Conservation (phyloP, 1,140 invertebrate species). For the Dreissena rostriformis region DNA sequence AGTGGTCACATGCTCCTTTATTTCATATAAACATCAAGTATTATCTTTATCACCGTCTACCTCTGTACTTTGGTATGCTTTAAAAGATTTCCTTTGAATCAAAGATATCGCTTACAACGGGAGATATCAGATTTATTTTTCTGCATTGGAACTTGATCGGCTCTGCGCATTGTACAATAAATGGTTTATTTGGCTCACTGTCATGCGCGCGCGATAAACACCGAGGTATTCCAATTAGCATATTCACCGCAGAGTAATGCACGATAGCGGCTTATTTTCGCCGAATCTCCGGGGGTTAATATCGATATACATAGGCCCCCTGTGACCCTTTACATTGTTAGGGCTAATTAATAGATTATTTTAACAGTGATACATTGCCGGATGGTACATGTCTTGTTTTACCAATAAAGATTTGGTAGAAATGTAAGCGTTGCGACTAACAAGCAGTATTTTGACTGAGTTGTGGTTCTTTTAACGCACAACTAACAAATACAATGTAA, state of each 20-base stretch:
- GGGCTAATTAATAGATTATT: slow-evolving; percentile 52
- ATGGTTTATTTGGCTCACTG: slow-evolving; percentile 43
- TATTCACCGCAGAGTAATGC: not conserved
- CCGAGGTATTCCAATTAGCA: slow-evolving; percentile 45
- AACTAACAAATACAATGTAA: too few species aligned
- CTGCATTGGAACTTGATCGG: slow-evolving; percentile 26
- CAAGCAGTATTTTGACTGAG: too few species aligned
- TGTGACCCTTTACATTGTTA: slow-evolving; percentile 47
- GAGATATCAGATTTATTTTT: slow-evolving; percentile 47
- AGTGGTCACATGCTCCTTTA: slow-evolving; percentile 41
- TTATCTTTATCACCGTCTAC: slow-evolving; percentile 16
- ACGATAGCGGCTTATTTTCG: slow-evolving; percentile 8
- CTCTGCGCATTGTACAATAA: slow-evolving; percentile 37
- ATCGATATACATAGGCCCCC: slow-evolving; percentile 36
- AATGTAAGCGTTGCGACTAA: too few species aligned
- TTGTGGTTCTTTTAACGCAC: too few species aligned
- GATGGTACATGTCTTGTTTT: too few species aligned
- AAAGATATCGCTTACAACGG: slow-evolving; percentile 47
- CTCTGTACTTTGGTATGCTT: slow-evolving; percentile 37
- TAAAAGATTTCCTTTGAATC: slow-evolving; percentile 51
- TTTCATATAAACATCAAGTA: slow-evolving; percentile 47
- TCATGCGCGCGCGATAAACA: slow-evolving; percentile 39
- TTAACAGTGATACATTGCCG: slow-evolving; percentile 36
- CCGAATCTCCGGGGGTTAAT: slow-evolving; percentile 37
- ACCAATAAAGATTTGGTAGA: too few species aligned